Conservation (phyloP, 2,797 vertebrate species). For the Phalanger gymnotis region DNA sequence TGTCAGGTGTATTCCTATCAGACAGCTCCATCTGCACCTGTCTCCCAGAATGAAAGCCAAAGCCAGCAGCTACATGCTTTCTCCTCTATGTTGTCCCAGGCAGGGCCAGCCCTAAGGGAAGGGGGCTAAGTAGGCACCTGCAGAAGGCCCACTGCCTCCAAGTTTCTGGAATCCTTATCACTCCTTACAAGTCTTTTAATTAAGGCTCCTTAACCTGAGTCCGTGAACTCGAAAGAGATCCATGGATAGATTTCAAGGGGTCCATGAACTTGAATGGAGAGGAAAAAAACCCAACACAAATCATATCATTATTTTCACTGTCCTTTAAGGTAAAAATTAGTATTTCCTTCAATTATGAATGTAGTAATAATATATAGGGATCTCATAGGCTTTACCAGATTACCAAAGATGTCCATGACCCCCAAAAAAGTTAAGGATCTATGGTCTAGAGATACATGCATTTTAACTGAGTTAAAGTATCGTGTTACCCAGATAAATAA, state of each 20-base stretch:
- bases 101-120: neutral
- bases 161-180: neutral
- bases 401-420: neutral
- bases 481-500: neutral
- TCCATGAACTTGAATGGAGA: neutral
- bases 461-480: neutral
- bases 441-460: neutral
- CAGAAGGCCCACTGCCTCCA: neutral
- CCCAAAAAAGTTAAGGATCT: neutral
- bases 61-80: neutral
- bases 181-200: neutral
- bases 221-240: neutral
- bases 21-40: neutral
- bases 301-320: neutral
- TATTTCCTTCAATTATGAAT: neutral
- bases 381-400: neutral
- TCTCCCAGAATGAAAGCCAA: neutral
- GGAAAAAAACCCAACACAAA: neutral
- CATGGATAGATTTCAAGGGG: neutral
- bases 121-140: neutral
- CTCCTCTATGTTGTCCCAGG: neutral
- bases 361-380: neutral
- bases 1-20: neutral
- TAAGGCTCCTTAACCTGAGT: neutral
- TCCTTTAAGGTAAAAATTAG: neutral